These are phyloP conservation scores for Agonopterix alstromeriana DNA, from an alignment of 2,888 invertebrate genomes.

Conservation along the genomic window DNA sequence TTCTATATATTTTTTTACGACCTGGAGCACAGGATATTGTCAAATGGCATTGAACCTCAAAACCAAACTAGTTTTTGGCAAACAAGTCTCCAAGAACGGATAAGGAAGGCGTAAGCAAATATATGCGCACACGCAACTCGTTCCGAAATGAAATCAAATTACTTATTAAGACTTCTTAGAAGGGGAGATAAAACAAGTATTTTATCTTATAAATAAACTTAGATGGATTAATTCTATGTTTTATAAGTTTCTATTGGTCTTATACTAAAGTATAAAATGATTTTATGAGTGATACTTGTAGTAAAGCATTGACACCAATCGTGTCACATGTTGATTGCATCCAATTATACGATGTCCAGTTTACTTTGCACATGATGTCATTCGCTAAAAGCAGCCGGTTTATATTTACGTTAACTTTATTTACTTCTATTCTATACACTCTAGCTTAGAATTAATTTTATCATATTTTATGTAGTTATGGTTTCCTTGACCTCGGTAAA, in stretches of 20 bases:
- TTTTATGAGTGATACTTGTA: no score
- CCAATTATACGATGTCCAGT: slow-evolving; percentile 32
- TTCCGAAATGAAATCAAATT: no score
- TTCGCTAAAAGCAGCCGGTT: slow-evolving; percentile 15
- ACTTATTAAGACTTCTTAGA: no score
- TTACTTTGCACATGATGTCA: slow-evolving; percentile 43
- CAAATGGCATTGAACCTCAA: slow-evolving; percentile 54
- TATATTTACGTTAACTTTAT: slow-evolving; percentile 3
- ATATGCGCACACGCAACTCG: slow-evolving; percentile 12
- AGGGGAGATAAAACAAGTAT: no score
- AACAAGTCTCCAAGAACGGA: slow-evolving; percentile 34
- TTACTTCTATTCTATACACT: no score
- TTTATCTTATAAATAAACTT: no score
- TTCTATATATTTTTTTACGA: background rate
- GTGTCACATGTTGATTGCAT: slow-evolving; percentile 23
- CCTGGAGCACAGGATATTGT: slow-evolving; percentile 15
- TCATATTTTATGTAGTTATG: no score
- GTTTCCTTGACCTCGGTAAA: no score
- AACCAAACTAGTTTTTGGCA: slow-evolving; percentile 59
- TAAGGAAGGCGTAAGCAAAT: slow-evolving; percentile 20
- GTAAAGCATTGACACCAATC: background rate
- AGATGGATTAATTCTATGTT: no score
- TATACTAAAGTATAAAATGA: no score
- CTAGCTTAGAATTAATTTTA: no score
- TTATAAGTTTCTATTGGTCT: no score